phyloP scores from a whole-genome alignment of 2,888 invertebrate genomes.

The Leptinotarsa haldemani region DNA sequence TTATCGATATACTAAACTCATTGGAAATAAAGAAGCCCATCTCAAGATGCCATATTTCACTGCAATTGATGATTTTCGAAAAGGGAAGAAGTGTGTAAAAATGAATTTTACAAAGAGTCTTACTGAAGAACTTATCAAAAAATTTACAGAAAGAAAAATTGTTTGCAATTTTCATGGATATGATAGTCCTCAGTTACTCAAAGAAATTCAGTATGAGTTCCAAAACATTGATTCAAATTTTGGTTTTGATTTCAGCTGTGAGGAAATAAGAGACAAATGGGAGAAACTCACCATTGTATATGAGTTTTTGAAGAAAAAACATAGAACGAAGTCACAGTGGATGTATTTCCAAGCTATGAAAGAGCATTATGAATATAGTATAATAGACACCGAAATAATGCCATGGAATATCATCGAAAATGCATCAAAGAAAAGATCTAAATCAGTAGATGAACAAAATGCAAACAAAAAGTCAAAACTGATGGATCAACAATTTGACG shows the following conservation, averaged over 20 bases:
- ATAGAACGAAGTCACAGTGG: slow-evolving; percentile 24
- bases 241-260: slow-evolving; percentile 29
- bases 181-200: slow-evolving; percentile 30
- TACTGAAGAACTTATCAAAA: slow-evolving; percentile 33
- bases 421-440: slow-evolving; percentile 20
- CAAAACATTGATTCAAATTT: slow-evolving; percentile 17
- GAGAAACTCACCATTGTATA: slow-evolving; percentile 24
- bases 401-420: slow-evolving; percentile 1
- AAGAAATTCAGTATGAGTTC: slow-evolving; percentile 32
- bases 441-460: slow-evolving; percentile 21
- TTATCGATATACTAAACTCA: slow-evolving; percentile 27
- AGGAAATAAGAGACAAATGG: slow-evolving; percentile 32
- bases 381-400: not conserved
- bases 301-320: slow-evolving; percentile 25
- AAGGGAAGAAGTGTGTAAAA: slow-evolving; percentile 17
- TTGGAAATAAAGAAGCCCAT: slow-evolving; percentile 19
- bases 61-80: slow-evolving; percentile 25
- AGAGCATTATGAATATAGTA: slow-evolving; percentile 28
- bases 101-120: slow-evolving; percentile 31
- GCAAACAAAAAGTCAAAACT: slow-evolving; percentile 10
- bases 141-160: slow-evolving; percentile 30
- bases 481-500: not conserved
- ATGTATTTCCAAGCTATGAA: slow-evolving; percentile 31
- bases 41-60: slow-evolving; percentile 28
- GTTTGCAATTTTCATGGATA: slow-evolving; percentile 33